Evolutionary conservation across 2,888 invertebrate genomes (phyloP).

Genomic region (Caenorhabditis sinica): DNA sequence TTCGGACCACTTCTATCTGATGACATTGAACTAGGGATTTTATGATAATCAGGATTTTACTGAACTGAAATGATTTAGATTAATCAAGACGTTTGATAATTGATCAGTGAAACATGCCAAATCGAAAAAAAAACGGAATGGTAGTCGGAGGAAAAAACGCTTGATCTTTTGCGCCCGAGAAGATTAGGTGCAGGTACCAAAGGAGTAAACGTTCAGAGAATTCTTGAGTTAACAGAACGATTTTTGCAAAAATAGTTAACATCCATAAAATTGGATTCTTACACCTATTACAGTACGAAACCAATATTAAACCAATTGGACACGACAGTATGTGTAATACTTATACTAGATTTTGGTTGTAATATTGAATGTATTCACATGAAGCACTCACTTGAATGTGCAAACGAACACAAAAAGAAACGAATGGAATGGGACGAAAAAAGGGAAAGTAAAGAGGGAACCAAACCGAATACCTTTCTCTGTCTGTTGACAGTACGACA

Average conservation of each 20-base stretch:
- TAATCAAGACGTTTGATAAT: neutral
- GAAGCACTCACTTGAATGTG: constrained; percentile 33
- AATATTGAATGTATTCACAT: constrained; percentile 16
- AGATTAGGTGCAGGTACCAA: constrained; percentile 2
- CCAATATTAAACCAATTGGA: neutral
- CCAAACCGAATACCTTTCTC: constrained; percentile 21
- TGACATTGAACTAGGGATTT: constrained; percentile 31
- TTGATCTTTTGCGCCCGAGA: constrained; percentile 22
- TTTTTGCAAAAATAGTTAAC: too few relatives aligned
- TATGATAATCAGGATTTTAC: neutral
- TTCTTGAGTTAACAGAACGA: neutral
- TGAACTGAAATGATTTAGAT: neutral
- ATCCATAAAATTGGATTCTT: too few relatives aligned
- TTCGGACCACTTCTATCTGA: constrained; percentile 54
- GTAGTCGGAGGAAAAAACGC: neutral
- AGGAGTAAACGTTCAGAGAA: neutral
- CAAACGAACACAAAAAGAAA: constrained; percentile 34
- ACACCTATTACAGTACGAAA: neutral
- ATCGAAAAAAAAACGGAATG: constrained; percentile 1
- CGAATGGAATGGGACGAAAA: constrained; percentile 3
- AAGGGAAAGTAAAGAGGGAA: neutral
- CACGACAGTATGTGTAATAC: neutral
- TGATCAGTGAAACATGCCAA: constrained; percentile 19
- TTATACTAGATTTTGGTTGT: neutral
- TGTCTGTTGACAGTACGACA: constrained; percentile 42